Conservation (phyloP, 2,797 vertebrate species). For the Catamblyrhynchus diadema region DNA sequence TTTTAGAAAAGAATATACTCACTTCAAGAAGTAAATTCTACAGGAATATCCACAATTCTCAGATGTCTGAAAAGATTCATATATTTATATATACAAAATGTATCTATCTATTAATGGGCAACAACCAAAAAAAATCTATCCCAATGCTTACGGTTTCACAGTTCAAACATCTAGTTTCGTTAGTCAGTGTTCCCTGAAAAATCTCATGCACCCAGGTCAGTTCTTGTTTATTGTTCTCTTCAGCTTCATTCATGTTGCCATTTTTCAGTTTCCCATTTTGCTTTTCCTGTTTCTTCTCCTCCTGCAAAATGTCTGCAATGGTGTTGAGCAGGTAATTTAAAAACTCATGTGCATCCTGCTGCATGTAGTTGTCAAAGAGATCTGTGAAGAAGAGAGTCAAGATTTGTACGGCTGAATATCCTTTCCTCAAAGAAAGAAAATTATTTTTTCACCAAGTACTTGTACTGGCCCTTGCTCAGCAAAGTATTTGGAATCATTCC, state of each 20-base stretch:
- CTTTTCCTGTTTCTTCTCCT: conserved; percentile 96
- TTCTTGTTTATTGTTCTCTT: conserved; percentile 88
- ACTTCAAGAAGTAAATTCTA: conserved; percentile 53
- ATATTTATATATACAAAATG: conserved; percentile 17
- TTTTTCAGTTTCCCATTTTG: conserved; percentile 94
- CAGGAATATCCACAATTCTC: conserved; percentile 56
- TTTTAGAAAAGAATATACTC: conserved; percentile 60
- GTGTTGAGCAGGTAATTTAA: conserved; percentile 98
- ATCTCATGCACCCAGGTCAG: conserved; percentile 98
- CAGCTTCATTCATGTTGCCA: conserved; percentile 80
- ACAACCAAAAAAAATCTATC: background rate
- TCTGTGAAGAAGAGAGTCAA: conserved; percentile 77
- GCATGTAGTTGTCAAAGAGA: conserved; percentile 99
- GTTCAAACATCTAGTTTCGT: conserved; percentile 98
- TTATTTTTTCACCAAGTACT: background rate
- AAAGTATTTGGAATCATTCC: background rate
- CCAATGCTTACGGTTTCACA: conserved; percentile 89
- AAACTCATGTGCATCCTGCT: conserved; percentile 97
- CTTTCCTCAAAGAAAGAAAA: background rate
- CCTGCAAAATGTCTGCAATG: conserved; percentile 96
- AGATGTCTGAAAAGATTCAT: conserved; percentile 54
- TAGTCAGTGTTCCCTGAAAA: conserved; percentile 98
- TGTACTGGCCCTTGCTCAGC: background rate
- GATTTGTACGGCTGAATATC: background rate
- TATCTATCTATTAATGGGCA: conserved; percentile 26